These are phyloP conservation scores for Rhineura floridana DNA, from an alignment of 2,113 vertebrate genomes.

Conservation along the genomic window DNA sequence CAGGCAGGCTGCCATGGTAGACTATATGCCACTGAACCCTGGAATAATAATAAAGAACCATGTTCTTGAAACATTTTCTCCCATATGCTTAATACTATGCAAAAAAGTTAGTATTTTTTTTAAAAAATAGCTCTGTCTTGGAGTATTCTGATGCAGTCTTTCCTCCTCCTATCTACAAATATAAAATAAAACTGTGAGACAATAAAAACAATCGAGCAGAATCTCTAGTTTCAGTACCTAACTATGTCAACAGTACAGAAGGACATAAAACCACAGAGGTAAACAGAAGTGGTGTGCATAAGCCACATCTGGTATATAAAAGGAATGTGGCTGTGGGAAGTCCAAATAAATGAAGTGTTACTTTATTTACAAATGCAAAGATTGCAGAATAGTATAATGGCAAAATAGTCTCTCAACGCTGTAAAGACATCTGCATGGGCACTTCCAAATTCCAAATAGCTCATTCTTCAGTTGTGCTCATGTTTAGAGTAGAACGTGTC, in stretches of 20 bases:
- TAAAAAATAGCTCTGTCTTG: not conserved
- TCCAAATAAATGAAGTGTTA: slow-evolving; percentile 1
- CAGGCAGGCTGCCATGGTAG: not conserved
- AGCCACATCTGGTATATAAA: not conserved
- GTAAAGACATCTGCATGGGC: not conserved
- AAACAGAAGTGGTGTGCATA: not conserved
- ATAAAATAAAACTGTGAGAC: not conserved
- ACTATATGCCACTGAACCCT: not conserved
- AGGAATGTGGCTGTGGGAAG: not conserved
- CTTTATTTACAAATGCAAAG: slow-evolving; percentile 1
- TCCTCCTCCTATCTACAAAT: not conserved
- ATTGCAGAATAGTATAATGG: not conserved
- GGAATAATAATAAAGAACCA: not conserved
- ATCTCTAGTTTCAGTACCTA: not conserved
- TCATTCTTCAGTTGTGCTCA: not conserved
- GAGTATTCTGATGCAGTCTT: not conserved
- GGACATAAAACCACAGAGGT: not conserved
- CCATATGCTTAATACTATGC: not conserved
- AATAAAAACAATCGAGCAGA: not conserved
- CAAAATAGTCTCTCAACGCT: not conserved
- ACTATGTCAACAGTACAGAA: not conserved
- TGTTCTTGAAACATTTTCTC: not conserved
- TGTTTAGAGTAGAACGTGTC: not conserved
- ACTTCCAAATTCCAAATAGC: not conserved
- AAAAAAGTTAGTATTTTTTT: not conserved